These are phyloP conservation scores for Parapristionchus giblindavisi DNA, from an alignment of 2,888 invertebrate species.

Conservation along the genomic window DNA sequence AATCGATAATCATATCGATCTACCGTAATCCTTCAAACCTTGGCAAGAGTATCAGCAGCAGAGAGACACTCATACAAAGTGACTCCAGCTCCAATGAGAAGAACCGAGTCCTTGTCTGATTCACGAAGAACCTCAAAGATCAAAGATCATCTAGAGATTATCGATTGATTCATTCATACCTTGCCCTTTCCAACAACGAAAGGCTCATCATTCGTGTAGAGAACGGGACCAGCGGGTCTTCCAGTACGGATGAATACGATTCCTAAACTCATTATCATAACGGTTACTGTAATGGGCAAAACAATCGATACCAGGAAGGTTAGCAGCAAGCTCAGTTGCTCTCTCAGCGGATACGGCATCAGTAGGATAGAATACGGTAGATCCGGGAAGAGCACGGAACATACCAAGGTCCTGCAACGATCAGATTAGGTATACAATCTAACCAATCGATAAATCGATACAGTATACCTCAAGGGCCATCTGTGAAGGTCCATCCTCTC, in stretches of 20 bases:
- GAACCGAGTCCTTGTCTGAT: conserved; percentile 81
- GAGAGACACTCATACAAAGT: conserved; percentile 89
- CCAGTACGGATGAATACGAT: conserved; percentile 95
- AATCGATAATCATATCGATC: neutral
- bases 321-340: conserved; percentile 90
- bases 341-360: conserved; percentile 92
- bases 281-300: neutral
- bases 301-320: conserved; percentile 42
- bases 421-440: neutral
- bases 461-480: conserved; percentile 94
- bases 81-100: conserved; percentile 91
- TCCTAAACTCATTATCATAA: conserved; percentile 75
- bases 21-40: conserved; percentile 39
- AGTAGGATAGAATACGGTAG: conserved; percentile 79
- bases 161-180: conserved; percentile 66
- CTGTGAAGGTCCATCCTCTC: conserved; percentile 81
- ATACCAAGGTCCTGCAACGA: conserved; percentile 81
- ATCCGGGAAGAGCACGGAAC: conserved; percentile 87
- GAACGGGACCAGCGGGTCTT: conserved; percentile 85
- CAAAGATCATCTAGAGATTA: neutral
- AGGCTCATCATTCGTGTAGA: conserved; percentile 85
- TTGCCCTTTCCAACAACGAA: conserved; percentile 79
- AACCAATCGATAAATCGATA: neutral
- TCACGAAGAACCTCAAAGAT: conserved; percentile 80
- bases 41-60: conserved; percentile 76